Evolutionary conservation across 2,113 vertebrate species (phyloP), one percentile per base, ranked within the genome.

Genomic region (Stercorarius parasiticus): DNA sequence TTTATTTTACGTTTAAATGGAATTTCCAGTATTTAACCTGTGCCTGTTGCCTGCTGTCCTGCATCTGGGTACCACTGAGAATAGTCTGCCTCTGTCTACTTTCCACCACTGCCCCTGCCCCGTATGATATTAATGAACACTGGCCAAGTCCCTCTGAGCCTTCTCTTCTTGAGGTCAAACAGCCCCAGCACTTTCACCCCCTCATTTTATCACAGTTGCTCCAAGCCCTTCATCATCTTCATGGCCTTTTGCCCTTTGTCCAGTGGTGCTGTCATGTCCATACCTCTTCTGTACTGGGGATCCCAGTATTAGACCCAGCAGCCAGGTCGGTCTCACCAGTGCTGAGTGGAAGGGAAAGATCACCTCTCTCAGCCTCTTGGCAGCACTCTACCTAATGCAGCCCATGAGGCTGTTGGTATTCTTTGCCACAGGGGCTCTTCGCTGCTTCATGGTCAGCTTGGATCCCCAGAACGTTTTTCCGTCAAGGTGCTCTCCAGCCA

Each of bases 371-470:
- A 11, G 9, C 5, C 27, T 62, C 17, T 49, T 56, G 36, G 34
- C 15, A 42, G 11, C 0, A 0, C 25, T 34, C 18, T 70, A 34
- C 47, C 25, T 59, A 45, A 55, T 10, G 10, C 49, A 50, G 32
- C 16, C 29, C 40, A 42, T 49, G 20, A 93, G 6, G 18, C 21
- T 79, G 22, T 18, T 74, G 19, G 19, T 8, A 10, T 27, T 77
- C 21, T 61, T 58, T 71, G 30, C 34, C 47, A 62, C 29, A 27
- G 23, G 40, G 38, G 6, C 2, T 3, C 21, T 30, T 66, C 14
- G 1, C 19, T 82, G n/a, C 22, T 36, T 79, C 18, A 38, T 56
- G 9, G 42, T 21, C 32, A 66, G 11, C 40, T 43, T 64, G 9
- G 21, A 71, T 58, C 5, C 5, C 23, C 15, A 62, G 17, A 30